Evolutionary conservation across 2,113 vertebrate species (phyloP).

Genomic region (Crotalus horridus): DNA sequence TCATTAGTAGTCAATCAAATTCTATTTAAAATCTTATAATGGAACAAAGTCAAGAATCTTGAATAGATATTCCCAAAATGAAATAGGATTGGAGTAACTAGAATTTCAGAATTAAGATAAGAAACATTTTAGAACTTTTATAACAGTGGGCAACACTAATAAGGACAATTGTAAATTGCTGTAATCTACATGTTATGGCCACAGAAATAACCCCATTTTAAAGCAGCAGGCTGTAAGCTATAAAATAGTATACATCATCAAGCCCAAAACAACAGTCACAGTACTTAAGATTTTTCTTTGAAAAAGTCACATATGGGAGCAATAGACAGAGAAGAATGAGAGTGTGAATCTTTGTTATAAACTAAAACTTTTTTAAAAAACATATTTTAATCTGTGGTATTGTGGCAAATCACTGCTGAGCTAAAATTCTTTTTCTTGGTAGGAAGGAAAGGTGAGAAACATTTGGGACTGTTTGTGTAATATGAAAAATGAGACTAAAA

Average conservation of each 20-base stretch:
- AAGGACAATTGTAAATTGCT: not conserved
- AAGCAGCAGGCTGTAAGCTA: not conserved
- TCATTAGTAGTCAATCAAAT: constrained; percentile 33
- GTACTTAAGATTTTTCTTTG: not conserved
- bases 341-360: not conserved
- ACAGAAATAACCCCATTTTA: constrained; percentile 10
- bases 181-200: not conserved
- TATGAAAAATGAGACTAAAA: not conserved
- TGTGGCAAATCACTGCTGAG: not conserved
- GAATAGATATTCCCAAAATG: constrained; percentile 20
- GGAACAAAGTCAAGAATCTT: constrained; percentile 28
- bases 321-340: not conserved
- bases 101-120: constrained; percentile 51
- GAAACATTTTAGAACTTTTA: constrained; percentile 34
- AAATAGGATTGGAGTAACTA: constrained; percentile 28
- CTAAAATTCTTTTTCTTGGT: not conserved
- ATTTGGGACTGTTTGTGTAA: not conserved
- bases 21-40: not conserved
- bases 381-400: not conserved
- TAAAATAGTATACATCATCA: not conserved
- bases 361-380: not conserved
- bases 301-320: not conserved
- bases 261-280: not conserved
- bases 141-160: constrained; percentile 24
- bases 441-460: not conserved